Base-by-base conservation (phyloP, 64 coral and sea anemone genomes). In the Pachyseris speciosa region DNA sequence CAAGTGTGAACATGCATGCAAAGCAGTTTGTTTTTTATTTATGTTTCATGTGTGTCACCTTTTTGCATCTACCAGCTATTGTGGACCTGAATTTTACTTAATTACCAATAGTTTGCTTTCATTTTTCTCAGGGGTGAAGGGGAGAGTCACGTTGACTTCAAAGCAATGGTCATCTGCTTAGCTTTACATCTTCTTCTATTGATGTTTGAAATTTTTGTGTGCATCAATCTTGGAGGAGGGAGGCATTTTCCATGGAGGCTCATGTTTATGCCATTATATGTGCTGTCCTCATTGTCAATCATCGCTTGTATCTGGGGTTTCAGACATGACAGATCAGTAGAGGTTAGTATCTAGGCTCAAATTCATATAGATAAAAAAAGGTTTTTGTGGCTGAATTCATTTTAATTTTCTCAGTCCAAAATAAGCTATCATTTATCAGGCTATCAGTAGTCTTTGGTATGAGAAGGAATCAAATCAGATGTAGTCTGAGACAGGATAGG, bases 271-370 rank as follows among this genome's bases (percentile, higher is more conserved):
- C 97, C 97, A 1, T 77, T 99, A 39, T 99, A 95, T 63, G 90
- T 95, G 4, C 52, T 99, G 0, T 95, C 93, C 5, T 93, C 94
- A 40, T 19, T 99, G 44, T 99, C 94, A 70, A 86, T 99, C 30
- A 90, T 99, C 74, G 94, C 94, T 86, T 99, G 97, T 92, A 88
- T 99, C 44, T 99, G 97, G 97, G 94, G 93, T 34, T 93, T 99
- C 30, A 89, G 97, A 20, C 97, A 99, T 90, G 97, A 99, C 81
- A 89, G 97, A 92, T 95, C 97, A 37, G 97, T 99, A 7, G 97
- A 99, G 90, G 97, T 99, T 90, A 51, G 95, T 84, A 24, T 5
- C 9, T 64, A 38, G 11, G 60, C 0, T 37, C 8, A 40, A 65
- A 33, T 2, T 40, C 19, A 57, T 15, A n/a, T n/a, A n/a, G n/a